These are phyloP conservation scores for Phataginus tricuspis DNA, from an alignment of 2,797 vertebrate species.

Conservation along the genomic window DNA sequence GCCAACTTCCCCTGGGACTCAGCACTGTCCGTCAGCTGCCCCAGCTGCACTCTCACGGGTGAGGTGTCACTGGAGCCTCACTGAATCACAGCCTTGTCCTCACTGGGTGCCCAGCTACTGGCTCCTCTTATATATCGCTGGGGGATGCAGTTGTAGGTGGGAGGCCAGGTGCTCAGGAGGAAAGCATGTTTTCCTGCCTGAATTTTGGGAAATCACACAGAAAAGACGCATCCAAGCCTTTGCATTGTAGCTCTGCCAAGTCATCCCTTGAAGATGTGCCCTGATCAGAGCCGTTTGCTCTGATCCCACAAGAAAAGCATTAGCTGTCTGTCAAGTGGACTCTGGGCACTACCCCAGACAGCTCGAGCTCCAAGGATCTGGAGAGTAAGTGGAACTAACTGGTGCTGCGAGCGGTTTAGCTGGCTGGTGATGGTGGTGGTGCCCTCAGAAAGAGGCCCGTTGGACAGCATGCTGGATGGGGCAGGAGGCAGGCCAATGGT, in stretches of 20 bases:
- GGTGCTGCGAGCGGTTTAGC: neutral
- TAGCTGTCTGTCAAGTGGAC: constrained; percentile 52
- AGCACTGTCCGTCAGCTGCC: constrained; percentile 77
- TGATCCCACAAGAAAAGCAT: constrained; percentile 40
- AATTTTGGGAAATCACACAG: constrained; percentile 58
- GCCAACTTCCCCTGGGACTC: constrained; percentile 79
- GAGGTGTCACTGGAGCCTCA: constrained; percentile 79
- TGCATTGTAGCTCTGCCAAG: constrained; percentile 25
- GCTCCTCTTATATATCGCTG: constrained; percentile 62
- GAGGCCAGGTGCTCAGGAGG: neutral
- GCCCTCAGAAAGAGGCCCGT: neutral
- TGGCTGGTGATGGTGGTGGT: neutral
- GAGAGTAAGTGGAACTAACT: neutral
- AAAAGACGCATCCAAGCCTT: constrained; percentile 27
- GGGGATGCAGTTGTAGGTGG: constrained; percentile 41
- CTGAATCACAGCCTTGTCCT: constrained; percentile 82
- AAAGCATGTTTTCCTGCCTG: constrained; percentile 58
- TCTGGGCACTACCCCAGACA: constrained; percentile 17
- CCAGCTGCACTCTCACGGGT: constrained; percentile 83
- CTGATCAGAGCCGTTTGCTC: constrained; percentile 27
- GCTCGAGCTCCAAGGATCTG: neutral
- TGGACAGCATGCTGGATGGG: neutral
- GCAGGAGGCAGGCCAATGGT: neutral
- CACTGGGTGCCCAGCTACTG: neutral
- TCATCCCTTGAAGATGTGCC: neutral